Evolutionary conservation across 2,797 vertebrate genomes (phyloP), one percentile per base, ranked within the genome.

Genomic region (Valencia hispanica): DNA sequence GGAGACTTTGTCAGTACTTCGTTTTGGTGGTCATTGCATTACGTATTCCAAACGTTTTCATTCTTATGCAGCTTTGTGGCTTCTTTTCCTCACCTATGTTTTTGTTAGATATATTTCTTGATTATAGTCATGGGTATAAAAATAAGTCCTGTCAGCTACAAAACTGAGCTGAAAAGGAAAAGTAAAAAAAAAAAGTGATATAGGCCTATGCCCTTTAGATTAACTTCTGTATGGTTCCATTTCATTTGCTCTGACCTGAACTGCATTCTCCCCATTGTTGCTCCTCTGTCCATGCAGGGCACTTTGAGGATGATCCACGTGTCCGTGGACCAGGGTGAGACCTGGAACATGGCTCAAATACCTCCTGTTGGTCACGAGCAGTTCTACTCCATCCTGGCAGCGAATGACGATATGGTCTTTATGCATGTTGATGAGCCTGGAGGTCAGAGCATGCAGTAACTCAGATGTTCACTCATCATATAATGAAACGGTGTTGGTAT

Each of bases 361-460:
- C 98, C 98, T 5, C 94, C 97, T 2, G 98, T 99, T 9, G 96
- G 96, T 0, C 96, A 98, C 17, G 97, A 98, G 73, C 97, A 99
- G 82, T 99, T 99, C 83, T 99, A 99, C 85, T 99, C 98, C 63
- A 98, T 99, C 88, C 90, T 99, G 84, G 96, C 96, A 6, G 97
- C 97, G 0, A 97, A 96, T 4, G 95, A 98, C 0, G 97, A 99
- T 77, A 96, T 99, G 96, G 97, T 99, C 10, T 98, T 99, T 90
- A 99, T 99, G 97, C 98, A 98, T 17, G 98, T 99, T 0, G 98
- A 98, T 5, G 97, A 98, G 59, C 96, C 96, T 0, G 97, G 97
- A 72, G 97, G 98, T 98, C 70, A 91, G 96, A 87, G 30, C 41
- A 51, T 25, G 17, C 22, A 47, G 27, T 68, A 66, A 48, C 43